phyloP scores from a whole-genome alignment of 2,888 invertebrate genomes.

The Nemurella pictetii region DNA sequence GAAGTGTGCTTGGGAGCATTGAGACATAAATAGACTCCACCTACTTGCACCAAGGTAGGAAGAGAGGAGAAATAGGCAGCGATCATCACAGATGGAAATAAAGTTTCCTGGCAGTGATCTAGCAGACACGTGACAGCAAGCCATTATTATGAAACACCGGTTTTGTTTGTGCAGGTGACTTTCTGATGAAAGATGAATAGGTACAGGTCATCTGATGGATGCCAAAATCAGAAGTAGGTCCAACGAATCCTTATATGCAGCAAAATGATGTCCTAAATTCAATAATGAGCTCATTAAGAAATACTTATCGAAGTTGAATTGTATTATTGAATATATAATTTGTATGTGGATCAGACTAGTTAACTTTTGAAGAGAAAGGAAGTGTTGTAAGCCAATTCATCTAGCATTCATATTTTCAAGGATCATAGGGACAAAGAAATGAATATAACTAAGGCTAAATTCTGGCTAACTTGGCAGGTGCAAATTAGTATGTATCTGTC shows the following conservation, averaged over 20 bases:
- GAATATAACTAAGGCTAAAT: background rate
- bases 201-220: background rate
- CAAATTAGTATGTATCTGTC: constrained; percentile 9
- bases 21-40: constrained; percentile 40
- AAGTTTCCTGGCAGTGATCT: constrained; percentile 13
- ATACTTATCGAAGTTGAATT: no score
- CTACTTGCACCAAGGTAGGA: constrained; percentile 30
- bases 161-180: background rate
- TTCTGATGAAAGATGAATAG: background rate
- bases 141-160: background rate
- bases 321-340: no score
- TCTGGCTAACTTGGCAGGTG: background rate
- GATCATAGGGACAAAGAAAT: background rate
- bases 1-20: constrained; percentile 26
- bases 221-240: background rate
- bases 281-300: background rate
- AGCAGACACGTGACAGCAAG: background rate
- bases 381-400: no score
- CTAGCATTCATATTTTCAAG: background rate
- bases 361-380: background rate
- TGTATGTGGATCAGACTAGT: background rate
- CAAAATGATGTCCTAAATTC: background rate
- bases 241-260: background rate
- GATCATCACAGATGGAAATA: constrained; percentile 31
- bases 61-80: background rate